Conservation (phyloP, 92 coral and sea anemone species). For the Paramuricea clavata region DNA sequence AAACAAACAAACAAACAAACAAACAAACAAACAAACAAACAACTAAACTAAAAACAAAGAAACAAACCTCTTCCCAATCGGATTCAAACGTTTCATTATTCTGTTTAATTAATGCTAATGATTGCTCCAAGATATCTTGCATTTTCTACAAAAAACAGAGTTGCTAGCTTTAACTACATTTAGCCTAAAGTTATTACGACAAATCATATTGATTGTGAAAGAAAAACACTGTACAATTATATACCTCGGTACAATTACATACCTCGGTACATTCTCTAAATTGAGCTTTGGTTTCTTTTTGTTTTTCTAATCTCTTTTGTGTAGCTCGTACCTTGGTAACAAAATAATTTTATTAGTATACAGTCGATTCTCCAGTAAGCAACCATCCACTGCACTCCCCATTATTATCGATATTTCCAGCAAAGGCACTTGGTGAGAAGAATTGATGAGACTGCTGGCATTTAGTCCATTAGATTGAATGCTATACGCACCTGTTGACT, state of each 20-base stretch:
- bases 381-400: not conserved
- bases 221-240: too few species aligned
- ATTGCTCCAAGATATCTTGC: not conserved
- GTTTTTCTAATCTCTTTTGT: not conserved
- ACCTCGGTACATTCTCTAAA: not conserved
- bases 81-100: not conserved
- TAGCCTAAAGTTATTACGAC: not conserved
- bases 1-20: not conserved
- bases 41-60: not conserved
- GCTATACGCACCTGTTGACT: not conserved
- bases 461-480: too few species aligned
- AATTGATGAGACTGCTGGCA: too few species aligned
- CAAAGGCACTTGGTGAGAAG: too few species aligned
- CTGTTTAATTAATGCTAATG: not conserved
- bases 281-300: not conserved
- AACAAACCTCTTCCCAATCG: conserved; percentile 35
- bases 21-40: not conserved
- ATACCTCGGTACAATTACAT: too few species aligned
- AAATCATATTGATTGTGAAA: too few species aligned
- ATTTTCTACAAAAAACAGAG: conserved; percentile 2
- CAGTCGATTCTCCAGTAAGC: not conserved
- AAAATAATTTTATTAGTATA: not conserved
- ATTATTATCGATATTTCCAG: too few species aligned
- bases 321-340: not conserved
- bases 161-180: not conserved